These are phyloP conservation scores for Phoebastria nigripes DNA, from an alignment of 2,797 vertebrate species.

Conservation along the genomic window DNA sequence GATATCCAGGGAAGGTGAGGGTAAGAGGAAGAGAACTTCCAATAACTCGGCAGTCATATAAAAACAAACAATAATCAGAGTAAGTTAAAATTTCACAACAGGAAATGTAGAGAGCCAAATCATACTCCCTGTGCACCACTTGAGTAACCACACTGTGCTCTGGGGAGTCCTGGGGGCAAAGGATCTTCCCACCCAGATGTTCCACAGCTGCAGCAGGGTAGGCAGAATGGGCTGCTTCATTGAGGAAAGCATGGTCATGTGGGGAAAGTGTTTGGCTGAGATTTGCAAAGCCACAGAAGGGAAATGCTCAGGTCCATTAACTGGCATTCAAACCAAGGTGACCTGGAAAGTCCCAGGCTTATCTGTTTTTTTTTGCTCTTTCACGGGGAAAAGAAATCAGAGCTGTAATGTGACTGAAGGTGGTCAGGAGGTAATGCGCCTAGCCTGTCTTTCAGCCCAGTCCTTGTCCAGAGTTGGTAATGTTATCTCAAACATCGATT, in stretches of 20 bases:
- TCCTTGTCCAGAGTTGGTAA: background rate
- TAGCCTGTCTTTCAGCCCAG: background rate
- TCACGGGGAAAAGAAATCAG: background rate
- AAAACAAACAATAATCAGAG: conserved; percentile 48
- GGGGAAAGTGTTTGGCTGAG: background rate
- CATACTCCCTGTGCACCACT: background rate
- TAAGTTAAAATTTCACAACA: conserved; percentile 50
- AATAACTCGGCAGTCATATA: conserved; percentile 26
- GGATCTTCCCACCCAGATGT: conserved; percentile 48
- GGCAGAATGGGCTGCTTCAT: background rate
- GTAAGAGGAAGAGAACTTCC: background rate
- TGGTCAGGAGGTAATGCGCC: background rate
- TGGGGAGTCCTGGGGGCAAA: conserved; percentile 13
- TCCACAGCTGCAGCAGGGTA: conserved; percentile 20
- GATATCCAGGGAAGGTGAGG: background rate
- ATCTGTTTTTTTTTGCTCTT: background rate
- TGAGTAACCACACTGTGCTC: background rate
- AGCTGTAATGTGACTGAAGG: background rate
- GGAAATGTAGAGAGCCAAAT: conserved; percentile 38
- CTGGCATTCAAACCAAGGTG: background rate
- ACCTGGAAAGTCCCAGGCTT: background rate
- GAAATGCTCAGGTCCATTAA: background rate
- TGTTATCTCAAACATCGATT: background rate
- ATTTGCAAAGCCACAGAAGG: background rate
- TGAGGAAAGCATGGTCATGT: background rate